phyloP scores from a whole-genome alignment of 2,113 vertebrate species.

The Pterocles orientalis region DNA sequence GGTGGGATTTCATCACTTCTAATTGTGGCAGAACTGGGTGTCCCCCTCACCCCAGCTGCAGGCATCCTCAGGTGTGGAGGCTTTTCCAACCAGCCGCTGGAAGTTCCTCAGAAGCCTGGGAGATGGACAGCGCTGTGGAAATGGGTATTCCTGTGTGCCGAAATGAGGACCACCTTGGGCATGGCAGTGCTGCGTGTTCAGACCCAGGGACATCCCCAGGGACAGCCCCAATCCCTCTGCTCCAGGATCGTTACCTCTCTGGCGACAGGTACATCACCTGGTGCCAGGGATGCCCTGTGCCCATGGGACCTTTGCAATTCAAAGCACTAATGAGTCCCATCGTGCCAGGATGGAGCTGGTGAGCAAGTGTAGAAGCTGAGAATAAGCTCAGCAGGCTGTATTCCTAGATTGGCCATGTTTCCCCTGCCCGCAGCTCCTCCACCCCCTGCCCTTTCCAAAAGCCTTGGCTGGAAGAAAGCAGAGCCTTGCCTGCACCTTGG shows the following conservation, averaged over 20 bases:
- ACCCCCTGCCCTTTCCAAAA: background rate
- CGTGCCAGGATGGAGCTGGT: background rate
- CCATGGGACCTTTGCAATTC: background rate
- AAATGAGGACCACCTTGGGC: background rate
- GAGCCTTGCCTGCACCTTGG: rapidly evolving
- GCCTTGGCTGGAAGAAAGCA: background rate
- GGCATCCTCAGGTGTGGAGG: background rate
- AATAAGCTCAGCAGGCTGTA: background rate
- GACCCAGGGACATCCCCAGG: background rate
- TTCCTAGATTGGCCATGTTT: background rate
- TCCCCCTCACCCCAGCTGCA: background rate
- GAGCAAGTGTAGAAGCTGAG: background rate
- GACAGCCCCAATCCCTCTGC: background rate
- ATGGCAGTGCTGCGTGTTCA: background rate
- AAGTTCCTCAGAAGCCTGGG: background rate
- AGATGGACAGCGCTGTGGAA: too few relatives aligned
- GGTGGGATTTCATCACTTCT: background rate
- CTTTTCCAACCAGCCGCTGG: background rate
- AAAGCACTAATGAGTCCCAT: background rate
- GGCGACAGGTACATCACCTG: background rate
- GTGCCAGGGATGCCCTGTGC: background rate
- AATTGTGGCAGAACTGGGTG: background rate
- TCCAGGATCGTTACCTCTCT: background rate
- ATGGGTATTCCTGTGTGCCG: background rate
- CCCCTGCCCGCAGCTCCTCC: background rate